Percentiles rank a stretch among this genome's conserved stretches.
Evolutionary conservation across 2,888 invertebrate genomes (phyloP).

Genomic region (Stramonita haemastoma): DNA sequence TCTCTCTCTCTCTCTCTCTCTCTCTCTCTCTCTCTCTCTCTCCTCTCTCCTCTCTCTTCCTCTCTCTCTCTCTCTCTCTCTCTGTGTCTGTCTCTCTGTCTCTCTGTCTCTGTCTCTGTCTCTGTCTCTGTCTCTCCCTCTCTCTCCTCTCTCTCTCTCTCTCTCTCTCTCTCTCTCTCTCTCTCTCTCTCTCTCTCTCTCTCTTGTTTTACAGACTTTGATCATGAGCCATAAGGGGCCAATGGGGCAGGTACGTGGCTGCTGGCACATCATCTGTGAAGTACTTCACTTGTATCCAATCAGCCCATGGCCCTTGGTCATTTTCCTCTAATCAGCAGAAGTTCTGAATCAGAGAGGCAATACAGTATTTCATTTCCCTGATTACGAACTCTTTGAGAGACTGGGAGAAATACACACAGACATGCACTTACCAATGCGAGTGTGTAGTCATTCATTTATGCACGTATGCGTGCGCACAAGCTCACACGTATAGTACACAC

Average conservation of each 20-base stretch:
- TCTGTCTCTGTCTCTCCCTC: not conserved
- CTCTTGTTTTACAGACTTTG: not conserved
- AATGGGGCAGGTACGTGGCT: too few species aligned
- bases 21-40: not conserved
- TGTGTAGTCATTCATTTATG: not conserved
- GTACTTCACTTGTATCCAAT: too few species aligned
- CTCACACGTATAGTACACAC: not conserved
- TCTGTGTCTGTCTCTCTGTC: not conserved
- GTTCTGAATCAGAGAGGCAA: too few species aligned
- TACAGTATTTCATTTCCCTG: too few species aligned
- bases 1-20: not conserved
- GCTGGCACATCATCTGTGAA: too few species aligned
- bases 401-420: not conserved
- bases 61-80: not conserved
- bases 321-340: too few species aligned
- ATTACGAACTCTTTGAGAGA: too few species aligned
- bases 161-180: not conserved
- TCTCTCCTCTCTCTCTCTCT: not conserved
- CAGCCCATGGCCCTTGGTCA: too few species aligned
- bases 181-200: constrained; percentile 9
- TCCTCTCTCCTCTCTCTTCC: not conserved
- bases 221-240: too few species aligned
- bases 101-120: not conserved
- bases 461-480: not conserved
- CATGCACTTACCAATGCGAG: not conserved